Evolutionary conservation across 2,888 invertebrate genomes (phyloP).

Genomic region (Marronus borbonicus): DNA sequence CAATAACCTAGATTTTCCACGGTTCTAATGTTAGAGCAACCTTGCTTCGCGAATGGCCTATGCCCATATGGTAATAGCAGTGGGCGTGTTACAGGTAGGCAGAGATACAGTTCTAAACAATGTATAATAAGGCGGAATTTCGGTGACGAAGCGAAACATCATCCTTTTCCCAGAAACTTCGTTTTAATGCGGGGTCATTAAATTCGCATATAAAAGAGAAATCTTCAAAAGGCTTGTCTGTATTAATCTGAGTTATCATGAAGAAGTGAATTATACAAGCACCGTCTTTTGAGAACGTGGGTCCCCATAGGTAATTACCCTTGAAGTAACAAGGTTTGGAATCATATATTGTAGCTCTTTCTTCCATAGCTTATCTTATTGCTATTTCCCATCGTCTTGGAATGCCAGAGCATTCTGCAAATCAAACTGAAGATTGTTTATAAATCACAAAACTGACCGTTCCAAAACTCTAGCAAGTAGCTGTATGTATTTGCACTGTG

Average conservation of each 20-base stretch:
- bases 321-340: too few relatives aligned
- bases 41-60: conserved; percentile 56
- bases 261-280: not conserved
- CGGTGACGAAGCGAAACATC: too few relatives aligned
- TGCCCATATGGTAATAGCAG: conserved; percentile 54
- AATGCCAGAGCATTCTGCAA: too few relatives aligned
- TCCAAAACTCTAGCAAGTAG: not conserved
- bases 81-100: conserved; percentile 54
- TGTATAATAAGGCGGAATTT: conserved; percentile 11
- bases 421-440: too few relatives aligned
- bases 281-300: too few relatives aligned
- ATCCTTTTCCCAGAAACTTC: too few relatives aligned
- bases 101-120: conserved; percentile 52
- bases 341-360: too few relatives aligned
- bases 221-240: not conserved
- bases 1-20: conserved; percentile 32
- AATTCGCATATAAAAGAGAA: too few relatives aligned
- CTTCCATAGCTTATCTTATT: too few relatives aligned
- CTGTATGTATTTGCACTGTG: not conserved
- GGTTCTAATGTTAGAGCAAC: conserved; percentile 48
- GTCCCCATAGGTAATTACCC: too few relatives aligned
- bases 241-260: not conserved
- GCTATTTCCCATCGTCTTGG: too few relatives aligned
- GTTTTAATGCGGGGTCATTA: too few relatives aligned
- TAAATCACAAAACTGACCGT: not conserved